phyloP scores from a whole-genome alignment of 1,140 invertebrate genomes.

The Ridgeia piscesae region DNA sequence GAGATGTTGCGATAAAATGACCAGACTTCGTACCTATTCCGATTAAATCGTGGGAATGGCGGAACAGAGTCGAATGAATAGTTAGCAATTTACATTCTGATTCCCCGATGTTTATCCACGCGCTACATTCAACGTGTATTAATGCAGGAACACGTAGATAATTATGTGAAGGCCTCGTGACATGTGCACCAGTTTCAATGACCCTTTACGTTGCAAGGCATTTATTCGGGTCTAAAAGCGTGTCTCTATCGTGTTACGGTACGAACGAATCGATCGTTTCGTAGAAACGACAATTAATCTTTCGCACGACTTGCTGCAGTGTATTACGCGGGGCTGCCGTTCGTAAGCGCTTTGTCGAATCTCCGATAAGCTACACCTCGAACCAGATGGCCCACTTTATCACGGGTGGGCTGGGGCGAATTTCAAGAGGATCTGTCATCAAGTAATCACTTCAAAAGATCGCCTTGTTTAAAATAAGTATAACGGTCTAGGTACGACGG shows the following conservation, averaged over 20 bases:
- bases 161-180: neutral
- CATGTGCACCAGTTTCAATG: neutral
- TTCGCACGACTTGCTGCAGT: neutral
- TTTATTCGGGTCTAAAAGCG: neutral
- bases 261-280: neutral
- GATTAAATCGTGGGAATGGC: neutral
- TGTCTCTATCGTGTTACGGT: neutral
- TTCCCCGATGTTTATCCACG: neutral
- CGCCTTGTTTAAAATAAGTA: neutral
- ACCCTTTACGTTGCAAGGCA: neutral
- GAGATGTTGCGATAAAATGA: neutral
- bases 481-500: neutral
- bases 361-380: neutral
- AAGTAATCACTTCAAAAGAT: neutral
- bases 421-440: neutral
- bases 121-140: neutral
- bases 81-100: neutral
- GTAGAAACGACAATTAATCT: conserved; percentile 6
- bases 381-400: neutral
- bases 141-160: neutral
- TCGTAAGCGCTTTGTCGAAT: neutral
- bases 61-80: neutral
- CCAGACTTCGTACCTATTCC: neutral
- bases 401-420: neutral
- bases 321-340: neutral